Evolutionary conservation across 2,797 vertebrate genomes (phyloP).

Genomic region (Lacerta viridis): DNA sequence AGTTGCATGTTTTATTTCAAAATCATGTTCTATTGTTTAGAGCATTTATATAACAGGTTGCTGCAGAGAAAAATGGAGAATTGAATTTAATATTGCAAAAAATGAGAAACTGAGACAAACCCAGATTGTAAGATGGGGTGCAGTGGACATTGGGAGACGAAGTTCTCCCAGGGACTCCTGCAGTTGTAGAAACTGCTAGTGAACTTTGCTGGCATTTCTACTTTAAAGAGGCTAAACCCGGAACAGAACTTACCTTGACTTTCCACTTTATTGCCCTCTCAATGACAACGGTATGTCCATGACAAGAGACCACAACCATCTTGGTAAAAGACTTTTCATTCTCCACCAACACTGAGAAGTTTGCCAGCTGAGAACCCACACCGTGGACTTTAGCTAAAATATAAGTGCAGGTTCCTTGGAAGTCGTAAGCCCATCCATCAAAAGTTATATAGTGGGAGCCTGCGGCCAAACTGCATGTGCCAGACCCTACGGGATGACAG

Average conservation of each 20-base stretch:
- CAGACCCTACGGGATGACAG: slow-evolving; percentile 46
- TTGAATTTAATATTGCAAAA: too few species aligned
- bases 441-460: slow-evolving; percentile 73
- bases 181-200: not conserved
- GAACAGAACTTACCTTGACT: slow-evolving; percentile 54
- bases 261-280: not conserved
- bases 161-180: not conserved
- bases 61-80: too few species aligned
- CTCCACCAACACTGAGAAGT: slow-evolving; percentile 67
- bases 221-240: too few species aligned
- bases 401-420: slow-evolving; percentile 79
- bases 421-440: slow-evolving; percentile 70
- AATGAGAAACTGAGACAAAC: too few species aligned
- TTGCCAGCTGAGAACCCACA: slow-evolving; percentile 41
- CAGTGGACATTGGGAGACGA: not conserved
- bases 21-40: too few species aligned
- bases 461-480: slow-evolving; percentile 65
- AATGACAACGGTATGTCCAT: slow-evolving; percentile 51
- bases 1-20: too few species aligned
- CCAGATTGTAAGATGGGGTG: not conserved
- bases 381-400: slow-evolving; percentile 55
- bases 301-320: slow-evolving; percentile 47
- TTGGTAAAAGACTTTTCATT: slow-evolving; percentile 41
- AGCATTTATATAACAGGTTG: too few species aligned
- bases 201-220: not conserved